These are phyloP conservation scores for Fregetta grallaria DNA, from an alignment of 2,113 vertebrate genomes.

Conservation along the genomic window DNA sequence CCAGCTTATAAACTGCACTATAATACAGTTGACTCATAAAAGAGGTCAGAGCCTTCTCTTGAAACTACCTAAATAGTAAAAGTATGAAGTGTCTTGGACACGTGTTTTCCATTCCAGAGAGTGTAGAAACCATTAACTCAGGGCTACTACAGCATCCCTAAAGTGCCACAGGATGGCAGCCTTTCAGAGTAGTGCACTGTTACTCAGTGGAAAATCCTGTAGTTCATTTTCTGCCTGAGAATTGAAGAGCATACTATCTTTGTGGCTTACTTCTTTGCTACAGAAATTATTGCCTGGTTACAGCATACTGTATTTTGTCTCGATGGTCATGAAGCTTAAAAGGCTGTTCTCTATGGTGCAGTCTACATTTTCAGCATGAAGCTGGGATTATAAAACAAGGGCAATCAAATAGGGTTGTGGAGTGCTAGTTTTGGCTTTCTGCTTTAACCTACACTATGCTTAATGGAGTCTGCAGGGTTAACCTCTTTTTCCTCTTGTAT, in stretches of 20 bases:
- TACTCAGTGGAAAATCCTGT: not conserved
- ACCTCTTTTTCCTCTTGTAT: not conserved
- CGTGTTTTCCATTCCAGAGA: not conserved
- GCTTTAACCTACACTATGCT: not conserved
- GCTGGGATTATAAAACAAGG: not conserved
- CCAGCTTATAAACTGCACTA: not conserved
- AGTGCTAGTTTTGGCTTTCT: not conserved
- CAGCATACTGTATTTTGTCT: not conserved
- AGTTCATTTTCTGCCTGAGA: not conserved
- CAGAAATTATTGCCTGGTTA: not conserved
- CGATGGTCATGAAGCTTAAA: not conserved
- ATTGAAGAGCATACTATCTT: rapidly evolving
- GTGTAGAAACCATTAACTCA: not conserved
- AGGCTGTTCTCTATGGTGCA: not conserved
- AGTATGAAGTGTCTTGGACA: not conserved
- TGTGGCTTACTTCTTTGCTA: not conserved
- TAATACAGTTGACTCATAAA: not conserved
- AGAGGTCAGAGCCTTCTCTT: not conserved
- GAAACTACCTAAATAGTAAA: not conserved
- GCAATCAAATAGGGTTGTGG: not conserved
- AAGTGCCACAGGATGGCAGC: constrained; percentile 39
- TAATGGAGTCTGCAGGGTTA: not conserved
- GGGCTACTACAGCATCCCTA: not conserved
- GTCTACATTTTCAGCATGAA: not conserved
- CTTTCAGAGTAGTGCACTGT: not conserved